Base-by-base conservation (phyloP, 2,113 vertebrate genomes). In the Plecotus auritus region DNA sequence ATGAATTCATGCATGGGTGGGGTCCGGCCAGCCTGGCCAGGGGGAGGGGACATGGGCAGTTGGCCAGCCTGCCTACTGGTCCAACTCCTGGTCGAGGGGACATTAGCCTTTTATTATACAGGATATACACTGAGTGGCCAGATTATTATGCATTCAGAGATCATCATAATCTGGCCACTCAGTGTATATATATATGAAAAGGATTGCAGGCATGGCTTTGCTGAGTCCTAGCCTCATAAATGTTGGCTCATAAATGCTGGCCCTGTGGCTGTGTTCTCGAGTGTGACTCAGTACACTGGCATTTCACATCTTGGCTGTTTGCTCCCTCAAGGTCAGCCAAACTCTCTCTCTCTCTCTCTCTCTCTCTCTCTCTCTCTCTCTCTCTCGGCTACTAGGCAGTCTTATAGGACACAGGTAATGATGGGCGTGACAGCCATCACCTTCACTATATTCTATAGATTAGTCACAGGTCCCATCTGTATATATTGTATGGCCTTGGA, bases 231-330 rank as follows among this genome's bases (percentile, higher is more conserved):
- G 5, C 6, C 28, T 66, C 49, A 40, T 45, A 20, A 66, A 66
- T 66, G 61, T 32, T 14, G 32, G 18, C 70, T 77, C 70, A 32
- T 14, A 42, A 14, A 30, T 20, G 10, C 3, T 37, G 45, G 8
- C 16, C 0, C 12, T 0, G 0, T 67, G 37, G 51, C 42, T 28
- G 1, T 67, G 22, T 20, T 28, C 77, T 72, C 37, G 4, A 0
- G 10, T 7, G 7, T 45, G 49, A 51, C n/a, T 87, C 87, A 32
- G 5, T 9, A 49, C 32, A 9, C 26, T 0, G 28, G 40, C 7
- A 6, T 45, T n/a, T 88, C 35, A 70, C 26, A 9, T 6, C 23
- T 18, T 2, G 16, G 23, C 70, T 54, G 18, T 69, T 61, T 59
- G 26, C 37, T 47, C 67, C 56, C 56, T 80, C 47, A 26, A 40